phyloP scores from a whole-genome alignment of 1,140 invertebrate species.

The Aphelenchoides besseyi region DNA sequence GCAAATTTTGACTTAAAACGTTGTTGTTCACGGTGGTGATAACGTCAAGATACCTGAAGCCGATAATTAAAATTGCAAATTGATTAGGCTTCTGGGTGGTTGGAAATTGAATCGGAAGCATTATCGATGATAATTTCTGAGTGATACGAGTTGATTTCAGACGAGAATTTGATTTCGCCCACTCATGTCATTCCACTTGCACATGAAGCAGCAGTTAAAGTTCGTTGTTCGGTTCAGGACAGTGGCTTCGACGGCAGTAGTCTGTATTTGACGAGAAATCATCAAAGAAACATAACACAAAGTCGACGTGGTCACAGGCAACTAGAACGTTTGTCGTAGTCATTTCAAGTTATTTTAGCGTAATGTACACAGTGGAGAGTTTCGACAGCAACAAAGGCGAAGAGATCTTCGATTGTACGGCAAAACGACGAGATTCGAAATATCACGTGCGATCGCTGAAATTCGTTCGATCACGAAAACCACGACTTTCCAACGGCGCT shows the following conservation, averaged over 20 bases:
- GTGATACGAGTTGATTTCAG: neutral
- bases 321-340: neutral
- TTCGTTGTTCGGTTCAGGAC: neutral
- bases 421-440: neutral
- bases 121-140: too few species aligned
- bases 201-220: neutral
- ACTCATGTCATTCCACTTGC: neutral
- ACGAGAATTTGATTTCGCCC: neutral
- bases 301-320: conserved; percentile 1
- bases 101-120: too few species aligned
- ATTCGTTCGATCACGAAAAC: conserved; percentile 3
- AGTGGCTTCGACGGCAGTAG: neutral
- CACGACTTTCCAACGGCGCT: neutral
- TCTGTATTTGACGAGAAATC: conserved; percentile 3
- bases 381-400: conserved; percentile 10
- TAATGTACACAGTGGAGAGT: neutral
- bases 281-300: conserved; percentile 13
- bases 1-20: neutral
- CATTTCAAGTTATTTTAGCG: neutral
- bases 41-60: neutral
- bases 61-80: neutral
- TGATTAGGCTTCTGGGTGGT: neutral
- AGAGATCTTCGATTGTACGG: conserved; percentile 11
- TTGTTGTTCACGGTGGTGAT: neutral
- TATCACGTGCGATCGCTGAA: neutral